A percentile compares a stretch with the other conserved stretches of the same genome.
phyloP scores from a whole-genome alignment of 2,797 vertebrate genomes.

The Hippocampus kuda region DNA sequence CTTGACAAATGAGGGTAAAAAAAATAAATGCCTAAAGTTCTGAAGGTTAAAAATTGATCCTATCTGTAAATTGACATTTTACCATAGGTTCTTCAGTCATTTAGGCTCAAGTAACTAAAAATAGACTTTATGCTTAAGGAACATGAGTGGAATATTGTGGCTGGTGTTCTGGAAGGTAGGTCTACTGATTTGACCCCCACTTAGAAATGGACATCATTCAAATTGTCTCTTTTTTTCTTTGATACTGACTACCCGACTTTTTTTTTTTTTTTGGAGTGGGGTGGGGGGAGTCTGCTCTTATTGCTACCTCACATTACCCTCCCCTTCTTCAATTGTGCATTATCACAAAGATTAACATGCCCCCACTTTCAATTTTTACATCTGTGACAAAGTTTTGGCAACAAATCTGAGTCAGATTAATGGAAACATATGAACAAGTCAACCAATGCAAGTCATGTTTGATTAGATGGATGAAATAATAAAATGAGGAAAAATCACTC shows the following conservation, averaged over 20 bases:
- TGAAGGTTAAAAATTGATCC: not conserved
- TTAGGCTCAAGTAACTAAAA: not conserved
- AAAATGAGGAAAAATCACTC: conserved; percentile 25
- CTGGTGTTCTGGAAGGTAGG: not conserved
- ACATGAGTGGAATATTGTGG: not conserved
- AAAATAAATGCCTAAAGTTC: not conserved
- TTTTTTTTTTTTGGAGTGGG: no score
- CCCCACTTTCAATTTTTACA: not conserved
- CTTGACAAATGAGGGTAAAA: not conserved
- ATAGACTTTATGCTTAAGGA: not conserved
- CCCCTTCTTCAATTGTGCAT: not conserved
- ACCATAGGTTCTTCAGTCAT: not conserved
- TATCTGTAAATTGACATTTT: not conserved
- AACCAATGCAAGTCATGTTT: conserved; percentile 23
- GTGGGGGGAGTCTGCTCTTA: not conserved
- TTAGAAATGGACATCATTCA: not conserved
- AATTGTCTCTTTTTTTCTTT: not conserved
- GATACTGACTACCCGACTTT: not conserved
- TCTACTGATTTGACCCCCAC: not conserved
- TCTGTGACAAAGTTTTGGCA: not conserved
- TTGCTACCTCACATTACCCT: not conserved
- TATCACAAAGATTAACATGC: not conserved
- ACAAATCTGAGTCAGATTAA: not conserved
- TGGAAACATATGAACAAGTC: conserved; percentile 9
- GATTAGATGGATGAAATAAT: conserved; percentile 33